Evolutionary conservation across 2,888 invertebrate species (phyloP).

Genomic region (Eupeodes luniger): DNA sequence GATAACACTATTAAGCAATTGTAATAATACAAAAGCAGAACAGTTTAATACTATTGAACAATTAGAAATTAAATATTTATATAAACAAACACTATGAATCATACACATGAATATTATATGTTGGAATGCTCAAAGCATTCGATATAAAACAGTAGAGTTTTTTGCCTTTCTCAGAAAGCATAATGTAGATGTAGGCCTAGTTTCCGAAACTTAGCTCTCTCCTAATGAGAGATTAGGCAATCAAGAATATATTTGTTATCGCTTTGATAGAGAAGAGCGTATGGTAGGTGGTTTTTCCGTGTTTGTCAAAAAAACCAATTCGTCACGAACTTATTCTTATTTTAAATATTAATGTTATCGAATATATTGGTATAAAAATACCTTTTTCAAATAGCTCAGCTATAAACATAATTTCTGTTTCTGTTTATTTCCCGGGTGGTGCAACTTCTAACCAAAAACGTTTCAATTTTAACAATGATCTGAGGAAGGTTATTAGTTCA

Average conservation of each 20-base stretch:
- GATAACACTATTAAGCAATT: not conserved
- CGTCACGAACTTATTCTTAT: too few relatives aligned
- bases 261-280: too few relatives aligned
- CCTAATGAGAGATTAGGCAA: too few relatives aligned
- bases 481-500: not conserved
- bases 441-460: not conserved
- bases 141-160: too few relatives aligned
- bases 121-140: too few relatives aligned
- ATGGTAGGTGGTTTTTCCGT: too few relatives aligned
- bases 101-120: not conserved
- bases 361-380: not conserved
- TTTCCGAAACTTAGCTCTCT: too few relatives aligned
- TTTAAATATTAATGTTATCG: too few relatives aligned
- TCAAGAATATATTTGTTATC: too few relatives aligned
- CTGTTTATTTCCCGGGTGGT: not conserved
- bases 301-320: too few relatives aligned
- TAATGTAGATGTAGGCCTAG: too few relatives aligned
- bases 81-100: conserved; percentile 1
- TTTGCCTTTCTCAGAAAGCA: too few relatives aligned
- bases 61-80: not conserved
- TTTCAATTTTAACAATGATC: not conserved
- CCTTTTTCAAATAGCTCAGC: not conserved
- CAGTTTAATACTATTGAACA: not conserved
- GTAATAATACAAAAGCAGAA: conserved; percentile 2
- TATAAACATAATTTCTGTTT: not conserved